Evolutionary conservation across 2,113 vertebrate genomes (phyloP).

Genomic region (Pteropus alecto): DNA sequence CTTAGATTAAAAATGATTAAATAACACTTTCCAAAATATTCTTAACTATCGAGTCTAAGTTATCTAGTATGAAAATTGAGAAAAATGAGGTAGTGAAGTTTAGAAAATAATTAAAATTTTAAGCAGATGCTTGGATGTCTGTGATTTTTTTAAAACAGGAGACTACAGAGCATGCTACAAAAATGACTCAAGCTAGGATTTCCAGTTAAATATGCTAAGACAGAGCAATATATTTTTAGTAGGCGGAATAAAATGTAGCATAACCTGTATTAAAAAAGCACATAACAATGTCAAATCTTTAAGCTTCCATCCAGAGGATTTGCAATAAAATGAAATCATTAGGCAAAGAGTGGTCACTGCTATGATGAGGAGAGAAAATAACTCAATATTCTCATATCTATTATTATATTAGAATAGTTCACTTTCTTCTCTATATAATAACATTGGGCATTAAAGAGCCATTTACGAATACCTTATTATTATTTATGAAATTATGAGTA

Average conservation of each 20-base stretch:
- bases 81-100: conserved; percentile 27
- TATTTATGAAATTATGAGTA: conserved; percentile 70
- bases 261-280: conserved; percentile 63
- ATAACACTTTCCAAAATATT: not conserved
- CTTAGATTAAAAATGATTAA: not conserved
- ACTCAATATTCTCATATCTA: conserved; percentile 57
- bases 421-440: conserved; percentile 60
- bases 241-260: conserved; percentile 63
- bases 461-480: conserved; percentile 63
- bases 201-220: conserved; percentile 48
- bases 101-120: conserved; percentile 64
- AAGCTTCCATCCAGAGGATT: conserved; percentile 52
- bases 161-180: not conserved
- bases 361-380: conserved; percentile 58
- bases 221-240: conserved; percentile 62
- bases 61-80: not conserved
- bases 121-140: conserved; percentile 27
- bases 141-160: conserved; percentile 37
- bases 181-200: conserved; percentile 47
- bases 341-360: conserved; percentile 66
- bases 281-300: conserved; percentile 65
- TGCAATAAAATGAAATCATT: conserved; percentile 74
- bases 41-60: not conserved
- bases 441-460: conserved; percentile 64
- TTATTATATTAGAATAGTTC: conserved; percentile 55